Conservation (phyloP, 2,888 invertebrate genomes). For the Pachliopta kotzebuea region DNA sequence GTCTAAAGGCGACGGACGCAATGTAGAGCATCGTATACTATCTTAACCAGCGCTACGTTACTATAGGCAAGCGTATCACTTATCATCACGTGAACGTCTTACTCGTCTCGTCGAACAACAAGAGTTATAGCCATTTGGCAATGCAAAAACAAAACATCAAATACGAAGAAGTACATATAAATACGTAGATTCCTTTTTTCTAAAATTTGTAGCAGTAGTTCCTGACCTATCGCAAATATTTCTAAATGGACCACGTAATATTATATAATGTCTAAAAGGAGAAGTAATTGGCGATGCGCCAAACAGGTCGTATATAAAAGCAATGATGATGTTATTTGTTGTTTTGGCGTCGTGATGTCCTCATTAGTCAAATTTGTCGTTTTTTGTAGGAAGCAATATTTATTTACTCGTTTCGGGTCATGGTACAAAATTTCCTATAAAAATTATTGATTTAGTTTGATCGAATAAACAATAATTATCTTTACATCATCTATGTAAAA, state of each 20-base stretch:
- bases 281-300: constrained; percentile 14
- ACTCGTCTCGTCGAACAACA: too few species aligned
- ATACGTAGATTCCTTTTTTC: background rate
- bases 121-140: too few species aligned
- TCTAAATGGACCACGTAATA: constrained; percentile 1
- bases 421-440: constrained; percentile 6
- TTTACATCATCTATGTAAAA: background rate
- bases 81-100: too few species aligned
- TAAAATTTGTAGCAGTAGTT: too few species aligned
- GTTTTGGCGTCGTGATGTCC: constrained; percentile 1
- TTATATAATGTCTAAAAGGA: background rate
- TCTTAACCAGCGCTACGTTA: too few species aligned
- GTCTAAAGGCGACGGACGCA: too few species aligned
- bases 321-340: background rate
- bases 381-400: constrained; percentile 13
- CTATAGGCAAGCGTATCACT: too few species aligned
- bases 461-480: constrained; percentile 6
- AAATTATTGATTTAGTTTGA: constrained; percentile 10
- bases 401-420: background rate
- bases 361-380: background rate
- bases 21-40: too few species aligned
- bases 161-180: background rate
- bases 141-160: too few species aligned
- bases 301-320: constrained; percentile 8
- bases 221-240: constrained; percentile 17